These are phyloP conservation scores for Pyrgus malvae DNA, from an alignment of 2,888 invertebrate species.

Conservation along the genomic window DNA sequence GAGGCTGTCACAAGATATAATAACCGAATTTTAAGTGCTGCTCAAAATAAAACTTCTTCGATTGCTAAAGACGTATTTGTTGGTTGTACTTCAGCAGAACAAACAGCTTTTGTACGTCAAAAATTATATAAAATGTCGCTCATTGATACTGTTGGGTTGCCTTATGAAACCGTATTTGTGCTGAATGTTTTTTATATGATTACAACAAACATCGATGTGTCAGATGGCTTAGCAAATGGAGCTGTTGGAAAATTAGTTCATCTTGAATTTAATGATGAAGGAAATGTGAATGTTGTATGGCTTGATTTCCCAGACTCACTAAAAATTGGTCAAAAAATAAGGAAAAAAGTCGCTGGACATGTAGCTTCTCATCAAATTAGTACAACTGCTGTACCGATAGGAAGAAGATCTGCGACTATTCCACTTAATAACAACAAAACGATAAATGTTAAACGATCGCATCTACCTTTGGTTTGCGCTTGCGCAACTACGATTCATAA, in stretches of 20 bases:
- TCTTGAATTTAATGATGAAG: constrained; percentile 32
- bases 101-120: not conserved
- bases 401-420: constrained; percentile 2
- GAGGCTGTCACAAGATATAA: not conserved
- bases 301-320: constrained; percentile 31
- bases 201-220: constrained; percentile 37
- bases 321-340: constrained; percentile 16
- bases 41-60: not conserved
- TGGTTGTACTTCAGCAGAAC: not conserved
- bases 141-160: constrained; percentile 36
- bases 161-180: constrained; percentile 36
- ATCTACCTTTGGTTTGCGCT: constrained; percentile 7
- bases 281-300: constrained; percentile 32
- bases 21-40: not conserved
- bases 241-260: constrained; percentile 36
- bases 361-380: not conserved
- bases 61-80: not conserved
- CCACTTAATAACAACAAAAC: constrained; percentile 1
- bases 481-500: constrained; percentile 36
- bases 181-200: constrained; percentile 32
- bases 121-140: constrained; percentile 35
- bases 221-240: constrained; percentile 37
- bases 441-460: not conserved
- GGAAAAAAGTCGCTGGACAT: constrained; percentile 9
- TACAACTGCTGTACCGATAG: not conserved